phyloP scores from a whole-genome alignment of 2,113 vertebrate species.

The Rostratula benghalensis region DNA sequence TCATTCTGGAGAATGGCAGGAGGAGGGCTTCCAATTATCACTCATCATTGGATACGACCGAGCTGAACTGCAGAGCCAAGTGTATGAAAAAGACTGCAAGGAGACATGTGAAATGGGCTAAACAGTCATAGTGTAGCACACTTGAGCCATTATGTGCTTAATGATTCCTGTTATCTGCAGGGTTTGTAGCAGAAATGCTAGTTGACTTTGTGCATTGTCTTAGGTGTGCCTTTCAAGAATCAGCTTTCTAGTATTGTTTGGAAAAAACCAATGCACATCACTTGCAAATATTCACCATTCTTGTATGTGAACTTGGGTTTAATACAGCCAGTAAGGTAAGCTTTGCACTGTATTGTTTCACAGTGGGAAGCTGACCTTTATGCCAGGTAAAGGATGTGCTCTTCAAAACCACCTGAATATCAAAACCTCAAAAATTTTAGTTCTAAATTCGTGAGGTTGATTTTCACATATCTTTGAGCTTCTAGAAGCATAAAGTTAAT shows the following conservation, averaged over 20 bases:
- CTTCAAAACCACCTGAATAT: not conserved
- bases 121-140: not conserved
- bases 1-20: constrained; percentile 59
- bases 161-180: not conserved
- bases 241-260: not conserved
- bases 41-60: constrained; percentile 37
- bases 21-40: constrained; percentile 66
- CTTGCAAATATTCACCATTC: not conserved
- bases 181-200: not conserved
- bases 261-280: not conserved
- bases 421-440: not conserved
- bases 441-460: fast-evolving
- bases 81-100: not conserved
- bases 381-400: not conserved
- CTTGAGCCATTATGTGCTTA: not conserved
- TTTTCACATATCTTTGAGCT: not conserved
- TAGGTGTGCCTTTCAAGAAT: not conserved
- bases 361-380: not conserved
- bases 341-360: not conserved
- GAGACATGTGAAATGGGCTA: not conserved
- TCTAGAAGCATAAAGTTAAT: not conserved
- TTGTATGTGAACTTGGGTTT: not conserved
- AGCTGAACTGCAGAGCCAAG: not conserved
- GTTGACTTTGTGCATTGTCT: not conserved
- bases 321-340: not conserved